Percentiles rank a stretch among this genome's conserved stretches.
phyloP scores from a whole-genome alignment of 2,113 vertebrate species.

The Eleginops maclovinus region DNA sequence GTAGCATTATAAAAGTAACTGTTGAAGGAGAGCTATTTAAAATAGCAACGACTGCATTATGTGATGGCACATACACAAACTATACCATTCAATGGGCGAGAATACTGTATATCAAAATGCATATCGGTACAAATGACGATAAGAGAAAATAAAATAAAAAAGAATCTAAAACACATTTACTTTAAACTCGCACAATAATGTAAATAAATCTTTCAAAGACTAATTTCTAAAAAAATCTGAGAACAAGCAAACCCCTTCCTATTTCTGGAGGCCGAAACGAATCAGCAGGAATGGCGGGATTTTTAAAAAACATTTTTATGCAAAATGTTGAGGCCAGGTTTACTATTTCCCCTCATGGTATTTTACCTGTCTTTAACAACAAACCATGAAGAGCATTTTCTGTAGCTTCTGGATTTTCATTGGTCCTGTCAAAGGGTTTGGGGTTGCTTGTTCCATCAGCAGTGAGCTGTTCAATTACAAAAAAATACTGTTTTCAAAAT shows the following conservation, averaged over 20 bases:
- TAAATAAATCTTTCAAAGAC: constrained; percentile 51
- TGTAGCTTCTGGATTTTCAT: neutral
- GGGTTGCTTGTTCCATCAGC: constrained; percentile 41
- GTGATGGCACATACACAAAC: constrained; percentile 82
- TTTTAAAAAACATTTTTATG: neutral
- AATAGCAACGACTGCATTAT: constrained; percentile 85
- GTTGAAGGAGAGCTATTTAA: constrained; percentile 64
- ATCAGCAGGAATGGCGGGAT: too few relatives aligned
- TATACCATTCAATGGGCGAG: constrained; percentile 82
- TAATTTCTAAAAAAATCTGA: constrained; percentile 33
- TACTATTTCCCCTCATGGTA: neutral
- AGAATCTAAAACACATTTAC: constrained; percentile 54
- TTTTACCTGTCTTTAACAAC: too few relatives aligned
- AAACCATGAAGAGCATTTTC: neutral
- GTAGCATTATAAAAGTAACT: constrained; percentile 40
- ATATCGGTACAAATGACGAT: constrained; percentile 29
- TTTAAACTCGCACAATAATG: constrained; percentile 53
- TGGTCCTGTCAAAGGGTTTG: neutral
- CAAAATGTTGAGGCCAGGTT: constrained; percentile 8
- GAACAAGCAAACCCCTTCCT: constrained; percentile 40
- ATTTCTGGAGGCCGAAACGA: neutral
- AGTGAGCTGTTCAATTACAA: constrained; percentile 8
- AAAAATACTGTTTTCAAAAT: constrained; percentile 42
- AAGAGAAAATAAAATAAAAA: constrained; percentile 47
- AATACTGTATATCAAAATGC: constrained; percentile 52